Conservation (phyloP, 1,140 invertebrate genomes). For the Musca domestica region DNA sequence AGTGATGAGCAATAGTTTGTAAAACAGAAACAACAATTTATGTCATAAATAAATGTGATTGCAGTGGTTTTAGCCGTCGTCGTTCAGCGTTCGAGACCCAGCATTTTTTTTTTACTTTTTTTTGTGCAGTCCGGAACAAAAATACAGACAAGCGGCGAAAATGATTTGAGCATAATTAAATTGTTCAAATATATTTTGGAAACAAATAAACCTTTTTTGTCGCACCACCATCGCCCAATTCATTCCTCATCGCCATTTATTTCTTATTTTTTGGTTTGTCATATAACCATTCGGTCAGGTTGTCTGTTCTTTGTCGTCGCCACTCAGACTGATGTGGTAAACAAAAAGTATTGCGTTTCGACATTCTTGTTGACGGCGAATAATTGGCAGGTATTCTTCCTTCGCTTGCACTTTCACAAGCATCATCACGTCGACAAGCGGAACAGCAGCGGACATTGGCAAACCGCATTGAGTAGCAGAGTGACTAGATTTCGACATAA, state of each 20-base stretch:
- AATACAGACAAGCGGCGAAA: conserved; percentile 10
- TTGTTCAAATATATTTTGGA: neutral
- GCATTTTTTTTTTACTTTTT: too few species aligned
- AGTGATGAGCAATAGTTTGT: conserved; percentile 9
- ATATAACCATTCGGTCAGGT: too few species aligned
- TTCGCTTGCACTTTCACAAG: neutral
- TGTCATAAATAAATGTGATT: conserved; percentile 14
- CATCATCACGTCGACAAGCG: neutral
- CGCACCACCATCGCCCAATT: neutral
- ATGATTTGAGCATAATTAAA: conserved; percentile 10
- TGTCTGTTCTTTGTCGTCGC: too few species aligned
- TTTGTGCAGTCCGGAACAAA: conserved; percentile 4
- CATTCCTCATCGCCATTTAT: conserved; percentile 2
- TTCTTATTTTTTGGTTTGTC: neutral
- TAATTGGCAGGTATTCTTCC: neutral
- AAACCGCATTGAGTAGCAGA: neutral
- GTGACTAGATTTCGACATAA: neutral
- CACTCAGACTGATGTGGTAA: too few species aligned
- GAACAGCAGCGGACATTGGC: neutral
- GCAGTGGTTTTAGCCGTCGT: too few species aligned
- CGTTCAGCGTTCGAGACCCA: too few species aligned
- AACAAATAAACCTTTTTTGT: conserved; percentile 5
- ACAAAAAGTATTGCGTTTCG: too few species aligned
- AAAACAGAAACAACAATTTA: neutral
- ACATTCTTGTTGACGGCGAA: neutral